Evolutionary conservation across 2,797 vertebrate species (phyloP).

Genomic region (Coendou prehensilis): DNA sequence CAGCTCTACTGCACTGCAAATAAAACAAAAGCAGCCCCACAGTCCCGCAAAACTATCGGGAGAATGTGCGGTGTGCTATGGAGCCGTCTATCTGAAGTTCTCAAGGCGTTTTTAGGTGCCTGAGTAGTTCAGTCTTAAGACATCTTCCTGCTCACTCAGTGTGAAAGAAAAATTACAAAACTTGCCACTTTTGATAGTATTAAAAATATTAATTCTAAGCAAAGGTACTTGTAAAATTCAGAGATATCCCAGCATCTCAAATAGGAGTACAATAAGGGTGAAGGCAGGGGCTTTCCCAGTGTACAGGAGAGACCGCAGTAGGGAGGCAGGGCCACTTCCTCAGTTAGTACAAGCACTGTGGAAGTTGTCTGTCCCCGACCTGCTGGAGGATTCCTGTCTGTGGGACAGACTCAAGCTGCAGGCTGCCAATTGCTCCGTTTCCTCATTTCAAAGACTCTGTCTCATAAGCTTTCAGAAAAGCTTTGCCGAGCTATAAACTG

Average conservation of each 20-base stretch:
- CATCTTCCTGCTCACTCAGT: slow-evolving; percentile 81
- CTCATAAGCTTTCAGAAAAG: slow-evolving; percentile 48
- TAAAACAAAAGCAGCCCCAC: background rate
- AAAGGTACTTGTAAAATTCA: slow-evolving; percentile 68
- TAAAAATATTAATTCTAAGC: slow-evolving; percentile 57
- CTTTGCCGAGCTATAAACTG: background rate
- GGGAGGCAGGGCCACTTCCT: background rate
- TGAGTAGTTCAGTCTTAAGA: slow-evolving; percentile 81
- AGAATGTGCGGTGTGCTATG: background rate
- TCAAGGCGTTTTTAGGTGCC: slow-evolving; percentile 82
- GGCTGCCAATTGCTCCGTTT: slow-evolving; percentile 55
- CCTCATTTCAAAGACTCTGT: slow-evolving; percentile 66
- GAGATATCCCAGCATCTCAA: slow-evolving; percentile 19
- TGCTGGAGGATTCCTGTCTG: background rate
- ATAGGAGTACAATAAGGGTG: background rate
- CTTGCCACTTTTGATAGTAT: slow-evolving; percentile 64
- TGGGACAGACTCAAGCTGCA: background rate
- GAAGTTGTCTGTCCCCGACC: background rate
- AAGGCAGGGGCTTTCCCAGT: background rate
- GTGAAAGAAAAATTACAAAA: slow-evolving; percentile 83
- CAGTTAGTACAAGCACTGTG: background rate
- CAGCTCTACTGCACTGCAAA: slow-evolving; percentile 57
- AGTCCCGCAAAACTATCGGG: slow-evolving; percentile 80
- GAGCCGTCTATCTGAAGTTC: slow-evolving; percentile 79
- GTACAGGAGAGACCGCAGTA: slow-evolving; percentile 38